A percentile compares a stretch with the other conserved stretches of the same genome.
Conservation (phyloP, 2,113 vertebrate genomes). For the Hyperopisus bebe region DNA sequence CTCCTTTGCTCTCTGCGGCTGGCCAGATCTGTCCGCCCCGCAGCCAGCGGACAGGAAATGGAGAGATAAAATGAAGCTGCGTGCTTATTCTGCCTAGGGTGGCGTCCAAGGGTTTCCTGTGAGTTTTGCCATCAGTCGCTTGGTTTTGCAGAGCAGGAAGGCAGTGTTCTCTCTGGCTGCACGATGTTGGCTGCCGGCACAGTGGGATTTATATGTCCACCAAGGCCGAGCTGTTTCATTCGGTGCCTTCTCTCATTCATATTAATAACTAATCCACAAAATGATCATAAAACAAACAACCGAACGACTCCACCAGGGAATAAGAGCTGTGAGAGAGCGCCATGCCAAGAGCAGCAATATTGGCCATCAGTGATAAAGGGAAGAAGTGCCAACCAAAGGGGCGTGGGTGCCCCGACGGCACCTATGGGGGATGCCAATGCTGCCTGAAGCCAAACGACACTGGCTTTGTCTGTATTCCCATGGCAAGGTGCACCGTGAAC, state of each 20-base stretch:
- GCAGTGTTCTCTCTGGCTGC: neutral
- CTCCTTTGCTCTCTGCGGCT: neutral
- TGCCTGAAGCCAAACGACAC: neutral
- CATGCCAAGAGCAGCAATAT: neutral
- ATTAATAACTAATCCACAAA: neutral
- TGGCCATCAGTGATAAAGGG: neutral
- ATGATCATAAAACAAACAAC: neutral
- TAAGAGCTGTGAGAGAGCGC: neutral
- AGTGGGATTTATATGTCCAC: neutral
- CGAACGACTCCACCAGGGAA: neutral
- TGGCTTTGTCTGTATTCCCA: neutral
- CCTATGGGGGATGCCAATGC: neutral
- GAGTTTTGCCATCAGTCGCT: neutral
- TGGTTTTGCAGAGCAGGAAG: neutral
- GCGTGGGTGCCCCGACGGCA: neutral
- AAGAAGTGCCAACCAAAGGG: neutral
- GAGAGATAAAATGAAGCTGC: neutral
- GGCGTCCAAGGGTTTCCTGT: neutral
- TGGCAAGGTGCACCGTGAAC: neutral
- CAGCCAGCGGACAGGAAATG: neutral
- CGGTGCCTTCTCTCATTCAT: neutral
- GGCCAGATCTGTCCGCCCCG: neutral
- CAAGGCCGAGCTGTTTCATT: slow-evolving; percentile 8
- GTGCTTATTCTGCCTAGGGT: neutral
- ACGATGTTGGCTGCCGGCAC: neutral